phyloP scores from a whole-genome alignment of 2,888 invertebrate genomes.

The Scelioninae gen. 2 region DNA sequence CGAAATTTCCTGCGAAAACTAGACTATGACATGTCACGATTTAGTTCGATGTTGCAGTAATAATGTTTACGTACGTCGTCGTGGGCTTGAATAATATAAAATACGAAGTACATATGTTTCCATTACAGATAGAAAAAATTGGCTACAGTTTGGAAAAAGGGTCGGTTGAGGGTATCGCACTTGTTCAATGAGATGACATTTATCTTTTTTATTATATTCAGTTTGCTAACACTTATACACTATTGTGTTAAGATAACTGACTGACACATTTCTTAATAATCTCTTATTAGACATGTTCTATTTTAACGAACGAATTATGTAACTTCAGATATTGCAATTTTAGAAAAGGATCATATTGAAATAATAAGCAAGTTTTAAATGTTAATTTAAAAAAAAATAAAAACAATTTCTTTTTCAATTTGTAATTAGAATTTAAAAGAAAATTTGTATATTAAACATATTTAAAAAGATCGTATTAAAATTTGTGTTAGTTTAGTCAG shows the following conservation, averaged over 20 bases:
- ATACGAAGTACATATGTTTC: not conserved
- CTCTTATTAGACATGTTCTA: not conserved
- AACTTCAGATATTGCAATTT: no score
- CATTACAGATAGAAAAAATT: slow-evolving; percentile 24
- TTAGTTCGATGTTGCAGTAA: slow-evolving; percentile 4
- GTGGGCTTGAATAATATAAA: slow-evolving; percentile 16
- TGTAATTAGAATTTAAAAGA: no score
- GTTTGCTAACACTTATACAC: slow-evolving; percentile 1
- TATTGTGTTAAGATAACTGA: not conserved
- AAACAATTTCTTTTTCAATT: no score
- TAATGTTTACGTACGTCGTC: not conserved
- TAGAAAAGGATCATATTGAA: no score
- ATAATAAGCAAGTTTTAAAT: no score
- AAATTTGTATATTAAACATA: no score
- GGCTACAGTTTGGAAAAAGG: slow-evolving; percentile 8
- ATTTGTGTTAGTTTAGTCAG: no score
- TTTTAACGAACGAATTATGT: no score
- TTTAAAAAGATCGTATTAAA: no score
- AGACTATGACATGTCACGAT: slow-evolving; percentile 11
- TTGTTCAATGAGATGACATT: slow-evolving; percentile 25
- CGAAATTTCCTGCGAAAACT: slow-evolving; percentile 13
- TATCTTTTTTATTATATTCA: slow-evolving; percentile 13
- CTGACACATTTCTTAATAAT: slow-evolving; percentile 3
- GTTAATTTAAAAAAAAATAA: no score
- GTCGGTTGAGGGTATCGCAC: slow-evolving; percentile 4